A percentile compares a stretch with the other conserved stretches of the same genome.
Conservation (phyloP, 2,113 vertebrate species). For the Perca flavescens region DNA sequence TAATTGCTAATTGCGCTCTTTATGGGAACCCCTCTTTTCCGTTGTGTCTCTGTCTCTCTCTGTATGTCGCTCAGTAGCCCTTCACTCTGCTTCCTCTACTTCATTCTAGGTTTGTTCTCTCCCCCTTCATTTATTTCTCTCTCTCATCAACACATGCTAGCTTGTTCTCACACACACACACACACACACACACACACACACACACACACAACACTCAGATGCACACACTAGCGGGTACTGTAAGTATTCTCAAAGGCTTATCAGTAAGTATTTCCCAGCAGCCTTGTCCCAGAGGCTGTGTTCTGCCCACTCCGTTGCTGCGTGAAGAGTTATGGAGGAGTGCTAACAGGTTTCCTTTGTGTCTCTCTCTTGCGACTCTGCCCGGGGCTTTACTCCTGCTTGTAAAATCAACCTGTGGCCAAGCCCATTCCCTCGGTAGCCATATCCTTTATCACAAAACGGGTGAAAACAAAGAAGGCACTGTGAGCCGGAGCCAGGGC, state of each 20-base stretch:
- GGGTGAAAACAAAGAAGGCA: slow-evolving; percentile 68
- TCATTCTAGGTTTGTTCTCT: slow-evolving; percentile 52
- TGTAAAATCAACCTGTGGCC: slow-evolving; percentile 75
- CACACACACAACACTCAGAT: slow-evolving; percentile 4
- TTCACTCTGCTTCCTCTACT: slow-evolving; percentile 51
- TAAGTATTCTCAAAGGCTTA: slow-evolving; percentile 76
- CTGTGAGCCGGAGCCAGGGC: slow-evolving; percentile 46
- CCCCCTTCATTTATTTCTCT: slow-evolving; percentile 54
- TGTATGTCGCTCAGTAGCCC: slow-evolving; percentile 50
- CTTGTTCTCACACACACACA: slow-evolving; percentile 2
- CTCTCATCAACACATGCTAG: slow-evolving; percentile 18
- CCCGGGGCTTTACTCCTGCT: slow-evolving; percentile 73
- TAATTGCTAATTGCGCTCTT: slow-evolving; percentile 83
- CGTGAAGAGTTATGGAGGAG: slow-evolving; percentile 77
- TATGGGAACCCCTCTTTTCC: slow-evolving; percentile 78
- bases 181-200: slow-evolving; percentile 19
- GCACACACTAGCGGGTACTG: slow-evolving; percentile 51
- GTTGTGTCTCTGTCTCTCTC: slow-evolving; percentile 64
- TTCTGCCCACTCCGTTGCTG: slow-evolving; percentile 72
- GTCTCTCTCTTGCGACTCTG: slow-evolving; percentile 62
- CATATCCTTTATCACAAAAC: slow-evolving; percentile 73
- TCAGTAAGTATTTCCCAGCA: slow-evolving; percentile 81
- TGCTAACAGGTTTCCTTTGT: slow-evolving; percentile 78
- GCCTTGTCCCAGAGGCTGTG: slow-evolving; percentile 73
- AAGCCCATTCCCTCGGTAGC: slow-evolving; percentile 67